Evolutionary conservation across 2,888 invertebrate genomes (phyloP), one percentile per base, ranked within the genome.

Genomic region (Drosophila demipolita): DNA sequence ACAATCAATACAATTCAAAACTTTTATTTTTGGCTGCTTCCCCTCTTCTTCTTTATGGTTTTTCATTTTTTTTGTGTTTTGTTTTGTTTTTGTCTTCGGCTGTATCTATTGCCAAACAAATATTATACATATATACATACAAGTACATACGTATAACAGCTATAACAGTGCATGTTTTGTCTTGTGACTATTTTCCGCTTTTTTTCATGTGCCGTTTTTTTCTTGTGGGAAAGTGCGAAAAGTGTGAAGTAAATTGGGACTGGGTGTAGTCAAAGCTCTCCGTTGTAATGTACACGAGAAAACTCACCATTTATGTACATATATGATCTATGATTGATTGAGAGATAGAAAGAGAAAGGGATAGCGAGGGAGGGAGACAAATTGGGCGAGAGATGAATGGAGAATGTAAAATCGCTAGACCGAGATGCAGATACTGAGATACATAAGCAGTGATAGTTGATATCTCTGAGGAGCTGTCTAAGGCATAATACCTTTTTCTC

Each of bases 1-100:
- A 82, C 85, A 89, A 83, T 83, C 83, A 83, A 89, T 83, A 83
- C 74, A 73, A 45, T 48, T 48, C 17, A n/a, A 38, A 71, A 57
- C 29, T 57, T 45, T 11, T 57, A 48, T 36, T 20, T 58, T 33
- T 33, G 8, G 26, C 29, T 26, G 35, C 62, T 35, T 32, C 9
- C 57, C 52, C 38, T 50, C 64, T n/a, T 33, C 60, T 26, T 33
- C n/a, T 9, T 12, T 20, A 9, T n/a, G 15, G 2, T 17, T n/a
- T 36, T 11, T 36, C 42, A 9, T 23, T 17, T 20, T 20, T 11
- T 32, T 20, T 65, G 20, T 45, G 48, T 42, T 42, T 64, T 60
- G 23, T 61, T 49, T 26, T 38, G 33, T 49, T 57, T 58, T 59
- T 62, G 61, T 59, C 62, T 54, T 50, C 32, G 48, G 49, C 33